These are phyloP conservation scores for Drosophila sturtevanti DNA, from an alignment of 1,140 invertebrate genomes.

Conservation along the genomic window DNA sequence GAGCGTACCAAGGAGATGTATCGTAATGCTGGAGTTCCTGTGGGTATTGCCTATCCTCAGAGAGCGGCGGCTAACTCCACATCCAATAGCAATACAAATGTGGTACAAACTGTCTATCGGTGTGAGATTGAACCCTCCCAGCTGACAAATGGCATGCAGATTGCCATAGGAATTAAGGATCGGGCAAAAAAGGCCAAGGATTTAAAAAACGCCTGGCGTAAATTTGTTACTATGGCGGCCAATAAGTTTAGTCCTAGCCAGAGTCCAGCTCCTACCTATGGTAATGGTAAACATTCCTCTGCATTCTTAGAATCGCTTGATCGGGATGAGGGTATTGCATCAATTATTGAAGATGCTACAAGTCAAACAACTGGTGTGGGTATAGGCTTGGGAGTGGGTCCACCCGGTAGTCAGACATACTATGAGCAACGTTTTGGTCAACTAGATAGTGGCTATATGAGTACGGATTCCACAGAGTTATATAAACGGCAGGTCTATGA, in stretches of 20 bases:
- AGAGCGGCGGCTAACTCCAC: slow-evolving; percentile 55
- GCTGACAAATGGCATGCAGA: slow-evolving; percentile 79
- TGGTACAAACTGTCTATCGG: slow-evolving; percentile 75
- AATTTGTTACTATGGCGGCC: slow-evolving; percentile 81
- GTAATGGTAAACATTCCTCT: slow-evolving; percentile 50
- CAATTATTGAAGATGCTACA: slow-evolving; percentile 71
- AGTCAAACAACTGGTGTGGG: slow-evolving; percentile 16
- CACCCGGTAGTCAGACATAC: slow-evolving; percentile 65
- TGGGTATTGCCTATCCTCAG: slow-evolving; percentile 79
- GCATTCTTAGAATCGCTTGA: slow-evolving; percentile 63
- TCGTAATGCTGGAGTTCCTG: slow-evolving; percentile 74
- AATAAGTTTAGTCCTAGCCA: slow-evolving; percentile 81
- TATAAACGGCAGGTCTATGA: slow-evolving; percentile 79
- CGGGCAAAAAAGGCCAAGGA: slow-evolving; percentile 78
- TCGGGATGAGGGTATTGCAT: slow-evolving; percentile 77
- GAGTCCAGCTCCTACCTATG: slow-evolving; percentile 72
- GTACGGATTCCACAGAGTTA: slow-evolving; percentile 87
- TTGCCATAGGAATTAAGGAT: slow-evolving; percentile 79
- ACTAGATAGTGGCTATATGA: slow-evolving; percentile 89
- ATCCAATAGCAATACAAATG: slow-evolving; percentile 34
- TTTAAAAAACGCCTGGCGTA: slow-evolving; percentile 83
- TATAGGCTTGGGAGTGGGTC: background rate
- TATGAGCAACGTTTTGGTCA: slow-evolving; percentile 80
- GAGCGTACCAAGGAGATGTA: slow-evolving; percentile 81
- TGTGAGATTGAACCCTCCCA: slow-evolving; percentile 78